These are phyloP conservation scores for Lepeophtheirus salmonis DNA, from an alignment of 1,140 invertebrate genomes.

Conservation along the genomic window DNA sequence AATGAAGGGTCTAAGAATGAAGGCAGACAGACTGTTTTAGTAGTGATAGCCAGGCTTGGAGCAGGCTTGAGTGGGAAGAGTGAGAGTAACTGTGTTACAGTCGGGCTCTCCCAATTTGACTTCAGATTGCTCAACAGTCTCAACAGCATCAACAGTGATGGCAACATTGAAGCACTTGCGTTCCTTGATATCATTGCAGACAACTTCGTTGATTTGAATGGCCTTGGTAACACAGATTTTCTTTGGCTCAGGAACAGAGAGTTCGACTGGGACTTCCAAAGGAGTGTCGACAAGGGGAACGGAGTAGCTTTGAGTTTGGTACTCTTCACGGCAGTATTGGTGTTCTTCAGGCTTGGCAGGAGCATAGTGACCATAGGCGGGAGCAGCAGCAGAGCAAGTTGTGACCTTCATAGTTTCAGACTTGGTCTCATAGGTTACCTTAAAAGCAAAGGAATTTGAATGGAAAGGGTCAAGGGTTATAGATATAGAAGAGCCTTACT, in stretches of 20 bases:
- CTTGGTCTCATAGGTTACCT: slow-evolving; percentile 10
- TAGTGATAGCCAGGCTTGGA: too few relatives aligned
- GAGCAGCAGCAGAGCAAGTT: slow-evolving; percentile 8
- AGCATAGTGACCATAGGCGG: slow-evolving; percentile 2
- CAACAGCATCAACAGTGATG: slow-evolving; percentile 6
- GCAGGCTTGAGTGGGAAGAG: slow-evolving; percentile 13
- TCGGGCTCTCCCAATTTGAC: slow-evolving; percentile 9
- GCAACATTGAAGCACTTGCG: slow-evolving; percentile 15
- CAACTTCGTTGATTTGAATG: slow-evolving; percentile 11
- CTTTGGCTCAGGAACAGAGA: slow-evolving; percentile 1
- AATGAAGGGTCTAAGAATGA: too few relatives aligned
- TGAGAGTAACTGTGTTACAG: slow-evolving; percentile 12
- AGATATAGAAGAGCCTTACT: too few relatives aligned
- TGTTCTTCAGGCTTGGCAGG: not conserved
- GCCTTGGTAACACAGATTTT: slow-evolving; percentile 9
- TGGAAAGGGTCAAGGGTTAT: too few relatives aligned
- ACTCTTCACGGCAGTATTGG: slow-evolving; percentile 14
- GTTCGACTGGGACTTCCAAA: not conserved
- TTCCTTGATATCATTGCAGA: slow-evolving; percentile 1
- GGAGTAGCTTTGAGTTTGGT: slow-evolving; percentile 13
- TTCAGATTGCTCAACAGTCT: slow-evolving; percentile 13
- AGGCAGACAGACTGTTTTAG: too few relatives aligned
- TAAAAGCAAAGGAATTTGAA: too few relatives aligned
- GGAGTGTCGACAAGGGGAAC: not conserved
- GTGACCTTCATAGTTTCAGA: slow-evolving; percentile 17